Evolutionary conservation across 2,888 invertebrate species (phyloP).

Genomic region (Bruchidius siliquastri): DNA sequence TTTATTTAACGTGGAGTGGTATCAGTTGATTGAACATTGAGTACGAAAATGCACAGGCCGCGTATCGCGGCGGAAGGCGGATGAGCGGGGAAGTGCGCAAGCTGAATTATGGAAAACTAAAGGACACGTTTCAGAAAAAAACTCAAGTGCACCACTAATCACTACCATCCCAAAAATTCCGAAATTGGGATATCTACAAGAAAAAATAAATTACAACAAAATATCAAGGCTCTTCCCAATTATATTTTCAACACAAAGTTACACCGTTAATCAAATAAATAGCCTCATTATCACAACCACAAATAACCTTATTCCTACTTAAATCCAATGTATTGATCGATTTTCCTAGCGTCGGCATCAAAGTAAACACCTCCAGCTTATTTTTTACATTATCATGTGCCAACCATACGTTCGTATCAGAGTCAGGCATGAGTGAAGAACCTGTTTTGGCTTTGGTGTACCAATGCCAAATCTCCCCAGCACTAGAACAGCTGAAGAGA

Average conservation of each 20-base stretch:
- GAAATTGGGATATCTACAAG: no score
- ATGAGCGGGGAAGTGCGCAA: no score
- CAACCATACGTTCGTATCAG: constrained; percentile 58
- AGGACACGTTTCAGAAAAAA: no score
- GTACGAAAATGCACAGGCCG: no score
- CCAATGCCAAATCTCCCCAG: constrained; percentile 91
- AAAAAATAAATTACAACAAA: no score
- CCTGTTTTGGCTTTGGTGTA: constrained; percentile 53
- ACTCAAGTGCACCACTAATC: no score
- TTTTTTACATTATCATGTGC: constrained; percentile 64
- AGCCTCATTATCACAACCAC: constrained; percentile 86
- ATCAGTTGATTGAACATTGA: no score
- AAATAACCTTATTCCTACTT: constrained; percentile 67
- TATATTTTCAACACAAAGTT: constrained; percentile 18
- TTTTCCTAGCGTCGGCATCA: constrained; percentile 71
- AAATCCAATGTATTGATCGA: constrained; percentile 80
- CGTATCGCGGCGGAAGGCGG: no score
- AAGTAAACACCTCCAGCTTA: constrained; percentile 65
- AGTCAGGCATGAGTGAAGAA: constrained; percentile 19
- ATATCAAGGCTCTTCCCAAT: neutral
- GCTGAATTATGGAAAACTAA: no score
- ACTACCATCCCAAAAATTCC: no score
- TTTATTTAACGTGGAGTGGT: no score
- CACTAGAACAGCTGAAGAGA: constrained; percentile 73
- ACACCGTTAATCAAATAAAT: constrained; percentile 73